Evolutionary conservation across 2,113 vertebrate genomes (phyloP).

Genomic region (Pseudopodoces humilis): DNA sequence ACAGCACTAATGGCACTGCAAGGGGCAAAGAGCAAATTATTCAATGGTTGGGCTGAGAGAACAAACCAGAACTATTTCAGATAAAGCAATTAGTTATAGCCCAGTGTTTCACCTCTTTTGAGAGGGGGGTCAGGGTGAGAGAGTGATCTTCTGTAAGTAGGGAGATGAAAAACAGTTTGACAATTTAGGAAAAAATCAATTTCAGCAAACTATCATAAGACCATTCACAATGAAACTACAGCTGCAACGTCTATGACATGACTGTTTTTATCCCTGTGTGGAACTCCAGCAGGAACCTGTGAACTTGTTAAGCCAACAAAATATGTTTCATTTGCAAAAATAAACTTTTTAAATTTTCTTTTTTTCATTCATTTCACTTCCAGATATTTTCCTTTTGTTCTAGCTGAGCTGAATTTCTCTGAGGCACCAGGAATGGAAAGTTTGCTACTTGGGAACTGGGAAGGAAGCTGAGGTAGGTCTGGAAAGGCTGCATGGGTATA

Average conservation of each 20-base stretch:
- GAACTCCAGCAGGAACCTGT: neutral
- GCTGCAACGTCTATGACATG: neutral
- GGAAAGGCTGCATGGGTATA: neutral
- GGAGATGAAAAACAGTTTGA: neutral
- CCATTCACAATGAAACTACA: neutral
- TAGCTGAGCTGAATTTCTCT: neutral
- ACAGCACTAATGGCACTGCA: neutral
- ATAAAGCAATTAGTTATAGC: neutral
- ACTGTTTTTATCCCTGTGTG: neutral
- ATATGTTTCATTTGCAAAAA: neutral
- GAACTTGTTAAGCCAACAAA: neutral
- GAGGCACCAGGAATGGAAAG: neutral
- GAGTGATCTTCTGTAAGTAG: neutral
- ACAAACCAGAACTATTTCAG: neutral
- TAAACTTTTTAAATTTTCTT: too few species aligned
- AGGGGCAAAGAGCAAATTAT: neutral
- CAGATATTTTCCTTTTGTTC: neutral
- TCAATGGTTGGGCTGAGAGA: neutral
- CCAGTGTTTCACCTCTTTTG: neutral
- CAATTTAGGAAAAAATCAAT: neutral
- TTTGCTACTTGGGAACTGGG: neutral
- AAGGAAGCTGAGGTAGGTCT: neutral
- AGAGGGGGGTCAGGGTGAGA: neutral
- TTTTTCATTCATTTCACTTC: neutral
- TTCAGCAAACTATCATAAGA: neutral